Evolutionary conservation across 2,888 invertebrate species (phyloP).

Genomic region (Lysandra coridon): DNA sequence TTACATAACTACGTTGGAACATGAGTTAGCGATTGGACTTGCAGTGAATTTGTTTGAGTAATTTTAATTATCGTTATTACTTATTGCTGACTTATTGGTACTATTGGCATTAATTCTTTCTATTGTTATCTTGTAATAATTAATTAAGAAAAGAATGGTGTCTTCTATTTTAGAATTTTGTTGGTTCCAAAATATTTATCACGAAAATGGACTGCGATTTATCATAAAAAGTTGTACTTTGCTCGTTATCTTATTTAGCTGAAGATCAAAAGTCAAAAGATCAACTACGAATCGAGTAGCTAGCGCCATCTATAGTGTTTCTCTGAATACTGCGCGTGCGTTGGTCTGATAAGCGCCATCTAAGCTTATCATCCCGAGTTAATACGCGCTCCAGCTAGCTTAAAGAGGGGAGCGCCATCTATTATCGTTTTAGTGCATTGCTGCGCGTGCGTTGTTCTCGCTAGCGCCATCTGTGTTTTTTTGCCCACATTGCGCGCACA

Average conservation of each 20-base stretch:
- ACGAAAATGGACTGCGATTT: too few relatives aligned
- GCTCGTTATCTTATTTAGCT: too few relatives aligned
- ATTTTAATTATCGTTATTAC: neutral
- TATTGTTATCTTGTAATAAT: neutral
- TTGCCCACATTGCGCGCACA: neutral
- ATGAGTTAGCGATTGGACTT: neutral
- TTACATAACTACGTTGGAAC: constrained; percentile 34
- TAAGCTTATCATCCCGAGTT: neutral
- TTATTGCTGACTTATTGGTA: neutral
- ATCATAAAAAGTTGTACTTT: too few relatives aligned
- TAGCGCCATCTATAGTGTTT: neutral
- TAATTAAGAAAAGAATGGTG: too few relatives aligned
- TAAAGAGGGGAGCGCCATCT: neutral
- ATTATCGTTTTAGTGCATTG: neutral
- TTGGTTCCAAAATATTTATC: too few relatives aligned
- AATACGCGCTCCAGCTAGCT: neutral
- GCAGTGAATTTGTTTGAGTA: neutral
- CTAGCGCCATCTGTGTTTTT: neutral
- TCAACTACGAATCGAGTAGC: neutral
- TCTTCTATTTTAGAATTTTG: too few relatives aligned
- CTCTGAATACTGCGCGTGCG: neutral
- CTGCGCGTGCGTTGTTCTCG: neutral
- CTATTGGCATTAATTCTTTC: neutral
- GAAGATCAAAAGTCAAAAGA: too few relatives aligned
- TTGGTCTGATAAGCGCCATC: neutral